phyloP scores from a whole-genome alignment of 2,888 invertebrate species.

The Zygaena filipendulae region DNA sequence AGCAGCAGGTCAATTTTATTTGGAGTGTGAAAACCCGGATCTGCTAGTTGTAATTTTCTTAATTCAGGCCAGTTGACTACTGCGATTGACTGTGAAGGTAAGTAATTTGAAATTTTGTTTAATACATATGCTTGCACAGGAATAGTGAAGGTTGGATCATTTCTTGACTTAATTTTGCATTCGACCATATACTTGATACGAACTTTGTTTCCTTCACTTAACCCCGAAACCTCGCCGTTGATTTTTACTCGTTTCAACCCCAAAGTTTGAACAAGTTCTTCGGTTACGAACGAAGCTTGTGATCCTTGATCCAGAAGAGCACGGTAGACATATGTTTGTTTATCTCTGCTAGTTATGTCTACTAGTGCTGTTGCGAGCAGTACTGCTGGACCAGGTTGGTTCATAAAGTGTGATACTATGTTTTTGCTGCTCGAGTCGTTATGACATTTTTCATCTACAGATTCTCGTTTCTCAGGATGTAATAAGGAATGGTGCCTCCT shows the following conservation, averaged over 20 bases:
- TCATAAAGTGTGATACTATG: neutral
- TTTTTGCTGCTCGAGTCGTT: conserved; percentile 11
- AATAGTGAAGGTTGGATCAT: conserved; percentile 2
- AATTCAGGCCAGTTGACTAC: conserved; percentile 11
- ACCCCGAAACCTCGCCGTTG: conserved; percentile 16
- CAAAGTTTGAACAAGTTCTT: conserved; percentile 14
- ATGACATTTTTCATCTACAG: conserved; percentile 2
- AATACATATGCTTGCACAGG: conserved; percentile 12
- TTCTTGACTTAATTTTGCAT: conserved; percentile 4
- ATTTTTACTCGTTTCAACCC: conserved; percentile 13
- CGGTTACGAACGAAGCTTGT: conserved; percentile 19
- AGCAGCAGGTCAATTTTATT: conserved; percentile 14
- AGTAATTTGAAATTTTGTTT: conserved; percentile 11
- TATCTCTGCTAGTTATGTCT: conserved; percentile 4
- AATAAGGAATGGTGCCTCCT: conserved; percentile 14
- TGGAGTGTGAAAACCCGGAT: conserved; percentile 12
- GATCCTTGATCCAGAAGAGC: conserved; percentile 20
- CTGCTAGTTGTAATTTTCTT: conserved; percentile 12
- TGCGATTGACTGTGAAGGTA: conserved; percentile 11
- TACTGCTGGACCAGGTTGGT: conserved; percentile 15
- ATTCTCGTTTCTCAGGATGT: conserved; percentile 7
- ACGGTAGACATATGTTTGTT: conserved; percentile 14
- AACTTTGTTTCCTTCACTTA: conserved; percentile 13
- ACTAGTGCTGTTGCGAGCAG: neutral
- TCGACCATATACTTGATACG: conserved; percentile 7